Base-by-base conservation (phyloP, 2,113 vertebrate genomes). In the Neogobius melanostomus region DNA sequence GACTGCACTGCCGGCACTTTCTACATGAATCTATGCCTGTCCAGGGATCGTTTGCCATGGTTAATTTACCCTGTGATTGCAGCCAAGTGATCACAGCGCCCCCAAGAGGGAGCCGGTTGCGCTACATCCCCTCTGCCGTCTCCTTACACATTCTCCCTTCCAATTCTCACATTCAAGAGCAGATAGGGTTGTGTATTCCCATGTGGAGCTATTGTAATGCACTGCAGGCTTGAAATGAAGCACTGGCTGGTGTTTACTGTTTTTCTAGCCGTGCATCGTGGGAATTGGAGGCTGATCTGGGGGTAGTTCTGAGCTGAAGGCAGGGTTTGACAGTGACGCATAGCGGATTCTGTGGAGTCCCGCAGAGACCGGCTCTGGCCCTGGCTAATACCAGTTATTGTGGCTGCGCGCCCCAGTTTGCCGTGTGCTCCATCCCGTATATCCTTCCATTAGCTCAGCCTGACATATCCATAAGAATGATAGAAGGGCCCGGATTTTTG, bases 1-100 rank as follows among this genome's bases (percentile, higher is more conserved):
- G 87, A 85, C 79, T 87, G 83, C 86, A 85, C 76, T 81, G 83
- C 82, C 80, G 76, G 82, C 81, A 85, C 76, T 88, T 88, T 90
- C 86, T 81, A 73, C 87, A 84, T 86, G 82, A 88, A 92, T 87
- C 82, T 83, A 73, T 87, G 78, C 69, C 83, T 77, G 85, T 89
- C 89, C 85, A 80, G 83, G 83, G 80, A 90, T 90, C 82, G 81
- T 91, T 90, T 85, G 87, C 82, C 80, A 81, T 80, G 85, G 80
- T 90, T 89, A 87, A 91, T 90, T 92, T 91, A 88, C 77, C 77
- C 75, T 75, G 72, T 77, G 74, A 74, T 85, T 89, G 72, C 75
- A 85, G 64, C 67, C 64, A 72, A 91, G 89, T 84, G 87, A 84
- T 89, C 84, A 90, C 83, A 93, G 92, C 90, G 78, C 91, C 91